A percentile compares a stretch with the other conserved stretches of the same genome.
Evolutionary conservation across 2,888 invertebrate genomes (phyloP).

Genomic region (Schrankia costaestrigalis): DNA sequence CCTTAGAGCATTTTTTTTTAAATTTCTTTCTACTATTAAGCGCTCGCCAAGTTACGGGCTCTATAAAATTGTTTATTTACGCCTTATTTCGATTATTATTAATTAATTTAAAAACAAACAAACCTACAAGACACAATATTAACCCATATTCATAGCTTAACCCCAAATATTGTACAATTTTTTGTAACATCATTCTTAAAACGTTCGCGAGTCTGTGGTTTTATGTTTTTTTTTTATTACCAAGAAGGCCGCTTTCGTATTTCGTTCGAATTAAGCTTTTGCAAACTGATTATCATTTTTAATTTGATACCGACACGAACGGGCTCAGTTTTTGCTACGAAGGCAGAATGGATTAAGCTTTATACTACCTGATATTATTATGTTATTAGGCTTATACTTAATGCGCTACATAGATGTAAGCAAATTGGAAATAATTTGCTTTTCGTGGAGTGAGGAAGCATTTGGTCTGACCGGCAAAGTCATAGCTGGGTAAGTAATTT

Average conservation of each 20-base stretch:
- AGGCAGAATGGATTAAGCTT: slow-evolving; percentile 14
- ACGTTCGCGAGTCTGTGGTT: slow-evolving; percentile 47
- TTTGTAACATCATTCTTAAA: slow-evolving; percentile 44
- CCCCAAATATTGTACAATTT: slow-evolving; percentile 33
- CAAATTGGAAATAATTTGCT: too few species aligned
- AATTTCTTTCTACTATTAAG: too few species aligned
- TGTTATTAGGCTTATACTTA: too few species aligned
- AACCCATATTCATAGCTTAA: slow-evolving; percentile 28
- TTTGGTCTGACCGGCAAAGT: too few species aligned
- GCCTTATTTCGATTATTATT: too few species aligned
- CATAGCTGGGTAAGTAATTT: too few species aligned
- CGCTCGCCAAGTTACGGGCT: too few species aligned
- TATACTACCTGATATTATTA: slow-evolving; percentile 20
- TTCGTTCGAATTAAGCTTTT: slow-evolving; percentile 53
- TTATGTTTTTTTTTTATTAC: slow-evolving; percentile 50
- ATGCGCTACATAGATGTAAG: too few species aligned
- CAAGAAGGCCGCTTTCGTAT: slow-evolving; percentile 43
- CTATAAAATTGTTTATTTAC: too few species aligned
- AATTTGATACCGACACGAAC: slow-evolving; percentile 54
- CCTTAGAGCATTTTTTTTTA: too few species aligned
- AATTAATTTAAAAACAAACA: neutral
- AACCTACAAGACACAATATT: slow-evolving; percentile 23
- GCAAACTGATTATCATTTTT: slow-evolving; percentile 56
- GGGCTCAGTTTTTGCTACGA: slow-evolving; percentile 20
- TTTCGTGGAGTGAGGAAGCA: too few species aligned